Evolutionary conservation across 2,113 vertebrate genomes (phyloP), one percentile per base, ranked within the genome.

Genomic region (Nothobranchius furzeri): DNA sequence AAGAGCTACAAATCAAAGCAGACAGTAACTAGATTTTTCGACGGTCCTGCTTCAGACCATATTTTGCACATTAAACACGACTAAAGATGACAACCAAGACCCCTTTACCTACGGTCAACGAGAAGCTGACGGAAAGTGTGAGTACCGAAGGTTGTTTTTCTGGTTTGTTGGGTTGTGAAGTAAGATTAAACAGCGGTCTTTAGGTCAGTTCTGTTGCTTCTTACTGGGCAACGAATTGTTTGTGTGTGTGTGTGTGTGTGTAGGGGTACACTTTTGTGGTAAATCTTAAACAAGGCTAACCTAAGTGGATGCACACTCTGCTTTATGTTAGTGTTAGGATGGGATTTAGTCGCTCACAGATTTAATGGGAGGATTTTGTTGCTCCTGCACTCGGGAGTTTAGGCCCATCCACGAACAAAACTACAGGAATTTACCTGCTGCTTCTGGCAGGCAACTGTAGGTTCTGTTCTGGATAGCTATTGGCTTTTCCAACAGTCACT

Each of bases 51-150:
- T 57, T 47, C 69, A 75, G n/a, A 20, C 6, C 50, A 10, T 55
- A 60, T 60, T 51, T 57, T 15, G 58, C 24, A 20, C 13, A 14
- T 57, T 53, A 51, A 63, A 56, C 68, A 49, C 43, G 30, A 58
- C 47, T 69, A 68, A 93, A 82, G 64, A 98, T 98, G 96, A 97
- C 97, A 92, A 95, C 95, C 81, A 92, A 96, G 94, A 95, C 96
- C 80, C 95, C 95, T 49, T 82, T 98, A 82, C 96, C 96, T 2
- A 97, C 97, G 60, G 96, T 98, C 82, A 98, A 96, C 86, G 97
- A 98, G 72, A 94, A 96, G 78, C 94, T 93, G 94, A 90, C 95
- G 15, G 97, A 98, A 86, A 96, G 96, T 85, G 97, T 98, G 85
- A 97, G 97, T 98, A 75, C 35, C 12, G 30, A 30, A 40, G 1